Evolutionary conservation across 2,113 vertebrate genomes (phyloP), one percentile per base, ranked within the genome.

Genomic region (Salvelinus sp.): DNA sequence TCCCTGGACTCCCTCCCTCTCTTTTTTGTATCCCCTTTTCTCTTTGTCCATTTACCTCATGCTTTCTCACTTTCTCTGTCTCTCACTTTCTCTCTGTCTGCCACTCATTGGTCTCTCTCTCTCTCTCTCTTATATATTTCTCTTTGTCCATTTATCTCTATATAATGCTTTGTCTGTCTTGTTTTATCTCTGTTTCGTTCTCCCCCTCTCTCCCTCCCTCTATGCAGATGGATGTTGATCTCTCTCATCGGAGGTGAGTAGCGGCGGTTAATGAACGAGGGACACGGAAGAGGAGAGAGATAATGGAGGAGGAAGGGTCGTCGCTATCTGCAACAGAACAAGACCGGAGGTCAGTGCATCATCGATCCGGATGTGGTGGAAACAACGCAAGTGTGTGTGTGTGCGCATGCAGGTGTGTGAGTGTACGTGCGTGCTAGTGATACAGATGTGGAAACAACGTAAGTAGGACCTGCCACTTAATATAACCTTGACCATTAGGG

Each of bases 161-260:
- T 18, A 10, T 66, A 22, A 23, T 23, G 7, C 25, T 66, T 23
- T 66, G 23, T 72, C 70, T 6, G 44, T 69, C 67, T 69, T n/a
- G 30, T 14, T 44, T 6, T 23, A 28, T 22, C n/a, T 4, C 33
- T 44, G 20, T 23, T 20, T 69, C 68, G 10, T 48, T 25, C 5
- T 66, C 38, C 23, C 14, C 23, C 30, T 23, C 33, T 44, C 58
- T 65, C 25, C 3, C 60, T 65, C 58, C 22, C 30, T 63, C 13
- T 20, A 73, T 22, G 20, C 33, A 47, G 64, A 70, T 28, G 28
- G 70, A 73, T 33, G 47, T 69, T 60, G 38, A 47, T 69, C 73
- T 12, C 64, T 69, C 20, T 6, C 70, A 30, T 54, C 57, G 70
- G 13, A 13, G 44, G 27, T 65, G 20, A 58, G 33, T 30, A 27